Evolutionary conservation across 2,888 invertebrate genomes (phyloP).

Genomic region (Xanthorhoe spadicearia): DNA sequence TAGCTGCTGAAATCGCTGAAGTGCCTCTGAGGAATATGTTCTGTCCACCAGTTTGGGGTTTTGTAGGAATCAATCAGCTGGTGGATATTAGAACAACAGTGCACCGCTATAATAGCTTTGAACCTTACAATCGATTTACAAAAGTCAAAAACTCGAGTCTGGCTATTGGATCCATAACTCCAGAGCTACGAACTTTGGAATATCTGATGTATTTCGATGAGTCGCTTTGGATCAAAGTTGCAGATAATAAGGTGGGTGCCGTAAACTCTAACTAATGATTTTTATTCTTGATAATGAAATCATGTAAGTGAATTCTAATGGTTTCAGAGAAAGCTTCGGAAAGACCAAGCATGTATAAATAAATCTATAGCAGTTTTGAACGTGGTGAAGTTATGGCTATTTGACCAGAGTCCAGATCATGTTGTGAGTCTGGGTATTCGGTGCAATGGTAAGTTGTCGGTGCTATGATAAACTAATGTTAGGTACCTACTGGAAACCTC

Average conservation of each 20-base stretch:
- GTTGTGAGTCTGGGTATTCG: constrained; percentile 82
- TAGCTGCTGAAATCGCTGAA: constrained; percentile 72
- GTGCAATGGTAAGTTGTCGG: constrained; percentile 76
- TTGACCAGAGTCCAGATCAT: constrained; percentile 62
- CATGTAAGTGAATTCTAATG: not conserved
- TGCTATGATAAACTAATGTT: not conserved
- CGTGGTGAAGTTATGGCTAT: constrained; percentile 81
- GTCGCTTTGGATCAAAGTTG: constrained; percentile 65
- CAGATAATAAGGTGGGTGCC: constrained; percentile 63
- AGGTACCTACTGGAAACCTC: not conserved
- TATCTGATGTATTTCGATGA: constrained; percentile 77
- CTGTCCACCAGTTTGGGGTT: constrained; percentile 88
- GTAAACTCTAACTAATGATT: not conserved
- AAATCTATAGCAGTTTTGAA: constrained; percentile 73
- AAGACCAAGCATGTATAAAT: constrained; percentile 49
- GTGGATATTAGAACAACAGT: constrained; percentile 83
- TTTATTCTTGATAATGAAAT: not conserved
- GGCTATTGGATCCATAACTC: constrained; percentile 75
- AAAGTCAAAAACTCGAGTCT: constrained; percentile 80
- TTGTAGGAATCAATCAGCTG: constrained; percentile 82
- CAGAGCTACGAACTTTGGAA: constrained; percentile 82
- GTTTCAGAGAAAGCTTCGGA: constrained; percentile 50
- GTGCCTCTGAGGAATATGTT: constrained; percentile 78
- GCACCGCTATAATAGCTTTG: constrained; percentile 79
- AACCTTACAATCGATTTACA: constrained; percentile 78